A percentile compares a stretch with the other conserved stretches of the same genome.
Evolutionary conservation across 2,888 invertebrate genomes (phyloP).

Genomic region (Rotaria macrura): DNA sequence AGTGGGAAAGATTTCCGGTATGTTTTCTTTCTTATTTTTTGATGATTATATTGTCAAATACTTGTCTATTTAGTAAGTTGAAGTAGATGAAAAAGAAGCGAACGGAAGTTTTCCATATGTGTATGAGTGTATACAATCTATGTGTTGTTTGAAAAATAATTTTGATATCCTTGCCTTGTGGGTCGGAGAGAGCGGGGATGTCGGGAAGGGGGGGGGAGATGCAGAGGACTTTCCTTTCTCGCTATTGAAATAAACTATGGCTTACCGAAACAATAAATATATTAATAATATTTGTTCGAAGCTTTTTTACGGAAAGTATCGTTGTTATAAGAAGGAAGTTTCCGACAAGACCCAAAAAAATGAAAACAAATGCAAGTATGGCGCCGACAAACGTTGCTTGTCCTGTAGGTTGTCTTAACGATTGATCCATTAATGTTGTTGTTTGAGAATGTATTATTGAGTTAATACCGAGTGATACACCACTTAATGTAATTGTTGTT

Average conservation of each 20-base stretch:
- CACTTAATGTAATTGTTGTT: background rate
- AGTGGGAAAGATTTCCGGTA: background rate
- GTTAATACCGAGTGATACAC: background rate
- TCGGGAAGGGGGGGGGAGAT: no score
- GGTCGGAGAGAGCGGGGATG: no score
- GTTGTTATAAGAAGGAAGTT: slow-evolving; percentile 25
- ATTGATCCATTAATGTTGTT: background rate
- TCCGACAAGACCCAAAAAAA: slow-evolving; percentile 27
- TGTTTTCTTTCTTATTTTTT: background rate
- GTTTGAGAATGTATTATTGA: background rate
- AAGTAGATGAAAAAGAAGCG: background rate
- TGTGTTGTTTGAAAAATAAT: no score
- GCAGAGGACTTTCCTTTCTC: no score
- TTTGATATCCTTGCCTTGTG: no score
- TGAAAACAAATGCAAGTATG: slow-evolving; percentile 29
- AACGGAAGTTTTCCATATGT: background rate
- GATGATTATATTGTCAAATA: no score
- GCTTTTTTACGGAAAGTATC: slow-evolving; percentile 28
- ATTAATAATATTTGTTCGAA: slow-evolving; percentile 28
- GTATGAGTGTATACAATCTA: background rate
- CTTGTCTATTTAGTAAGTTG: no score
- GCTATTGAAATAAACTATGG: background rate
- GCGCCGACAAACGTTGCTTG: slow-evolving; percentile 25
- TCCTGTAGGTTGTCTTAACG: slow-evolving; percentile 9
- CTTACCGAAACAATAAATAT: slow-evolving; percentile 31